Evolutionary conservation across 2,888 invertebrate genomes (phyloP), one percentile per base, ranked within the genome.

Genomic region (Hipparchia sbordonii): DNA sequence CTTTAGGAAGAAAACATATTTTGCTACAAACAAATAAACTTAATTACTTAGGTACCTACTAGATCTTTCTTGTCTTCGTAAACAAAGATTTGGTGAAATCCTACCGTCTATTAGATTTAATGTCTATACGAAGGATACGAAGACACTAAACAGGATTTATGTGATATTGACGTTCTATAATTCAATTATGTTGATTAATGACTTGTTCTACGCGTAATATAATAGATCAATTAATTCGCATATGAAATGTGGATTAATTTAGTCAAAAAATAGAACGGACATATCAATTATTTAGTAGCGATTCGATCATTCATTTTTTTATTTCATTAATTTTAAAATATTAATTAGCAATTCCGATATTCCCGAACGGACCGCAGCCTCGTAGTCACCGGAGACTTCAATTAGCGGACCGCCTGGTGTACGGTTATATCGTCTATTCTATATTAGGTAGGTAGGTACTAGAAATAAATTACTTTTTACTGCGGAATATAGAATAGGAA

Each of bases 311-410:
- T 39, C 2, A 39, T 39, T 39, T 39, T 39, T 39, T 39, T 39
- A 39, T 23, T 23, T 23, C 23, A 39, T 39, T 39, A 39, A 39
- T 39, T 39, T 39, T 23, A 23, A 39, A 39, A 39, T 39, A 39
- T 39, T 39, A 39, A 39, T 45, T 45, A 57, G 57, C 0, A 48
- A 67, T 67, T 54, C 57, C 48, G 63, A 63, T 67, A 56, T 13
- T 57, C 13, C 52, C 54, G 52, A 39, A 67, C 8, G 67, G 10
- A 54, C 57, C 56, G 45, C 67, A 6, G 6, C 57, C 2, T 69
- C 66, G 72, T 23, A 71, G 67, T 33, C 63, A 68, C 23, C 72
- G 70, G 62, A 69, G 62, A 67, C 70, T 74, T 74, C 72, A 72
- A 74, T 74, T 74, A 74, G 48, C 70, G 46, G 52, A 72, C 72